Evolutionary conservation across 2,888 invertebrate species (phyloP), one percentile per base, ranked within the genome.

Genomic region (Tinea semifulvella): DNA sequence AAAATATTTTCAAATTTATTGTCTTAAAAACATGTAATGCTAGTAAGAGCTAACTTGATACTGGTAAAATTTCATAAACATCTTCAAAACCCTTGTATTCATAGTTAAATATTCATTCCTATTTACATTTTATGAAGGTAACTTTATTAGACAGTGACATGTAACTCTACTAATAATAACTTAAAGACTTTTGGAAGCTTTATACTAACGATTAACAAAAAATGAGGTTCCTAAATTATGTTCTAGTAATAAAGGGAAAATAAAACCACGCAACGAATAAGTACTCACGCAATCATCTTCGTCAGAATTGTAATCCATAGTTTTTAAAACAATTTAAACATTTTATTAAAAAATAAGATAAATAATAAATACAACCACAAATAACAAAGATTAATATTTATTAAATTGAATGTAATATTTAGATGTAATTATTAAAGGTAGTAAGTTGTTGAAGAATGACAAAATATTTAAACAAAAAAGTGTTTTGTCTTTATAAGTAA

Each of bases 81-180:
- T 13, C 31, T 31, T 31, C 31, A 13, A 31, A 31, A 27, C 27
- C 27, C 27, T 27, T 27, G 59, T 60, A 65, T 68, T 69, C 71
- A 18, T 36, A 36, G 18, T 18, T 58, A 64, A 66, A 64, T 67
- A 67, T 68, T 68, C 63, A 58, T 40, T 40, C 40, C 63, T 56
- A 73, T 76, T 77, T 69, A 71, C 74, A 75, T 77, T 56, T 66
- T 54, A 66, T 61, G 61, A 61, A 27, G 14, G 26, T 61, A 60
- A 57, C 64, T 76, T 77, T 76, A 79, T 75, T 68, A 71, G 60
- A 57, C 53, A 64, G 54, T 61, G 68, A 72, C 79, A 77, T 79
- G 77, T 72, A 68, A 76, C 64, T 61, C 51, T 62, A 22, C n/a
- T 31, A 11, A 31, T 27, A 31, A 31, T 31, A 31, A 4, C 31